A percentile compares a stretch with the other conserved stretches of the same genome.
Evolutionary conservation across 2,797 vertebrate species (phyloP).

Genomic region (Coccyzus lansbergi): DNA sequence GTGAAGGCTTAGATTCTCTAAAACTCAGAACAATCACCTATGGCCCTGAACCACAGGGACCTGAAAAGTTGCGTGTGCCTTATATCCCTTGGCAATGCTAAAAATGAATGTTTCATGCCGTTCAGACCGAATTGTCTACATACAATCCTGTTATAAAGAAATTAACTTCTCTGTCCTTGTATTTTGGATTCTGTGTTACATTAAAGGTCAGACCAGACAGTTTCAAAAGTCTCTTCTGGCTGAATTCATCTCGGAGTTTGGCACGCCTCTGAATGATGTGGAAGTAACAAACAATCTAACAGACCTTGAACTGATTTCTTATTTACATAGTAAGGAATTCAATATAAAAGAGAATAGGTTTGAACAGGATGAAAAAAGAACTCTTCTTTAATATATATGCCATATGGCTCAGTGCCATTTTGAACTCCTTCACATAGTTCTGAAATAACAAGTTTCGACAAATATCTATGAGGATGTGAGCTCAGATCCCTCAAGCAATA

Average conservation of each 20-base stretch:
- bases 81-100: neutral
- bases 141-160: conserved; percentile 21
- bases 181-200: conserved; percentile 3
- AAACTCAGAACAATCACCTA: neutral
- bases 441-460: neutral
- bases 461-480: neutral
- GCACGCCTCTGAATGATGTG: neutral
- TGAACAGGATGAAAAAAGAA: neutral
- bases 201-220: conserved; percentile 18
- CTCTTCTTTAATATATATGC: neutral
- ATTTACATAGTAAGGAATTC: conserved; percentile 27
- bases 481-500: neutral
- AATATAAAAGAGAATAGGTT: neutral
- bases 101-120: conserved; percentile 5
- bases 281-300: neutral
- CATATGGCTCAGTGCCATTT: neutral
- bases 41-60: neutral
- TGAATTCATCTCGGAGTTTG: neutral
- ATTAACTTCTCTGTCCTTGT: conserved; percentile 2
- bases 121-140: neutral
- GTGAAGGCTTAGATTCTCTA: neutral
- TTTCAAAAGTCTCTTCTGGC: conserved; percentile 27
- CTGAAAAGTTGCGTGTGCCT: neutral
- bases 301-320: conserved; percentile 10
- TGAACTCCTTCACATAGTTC: neutral